A percentile compares a stretch with the other conserved stretches of the same genome.
Evolutionary conservation across 2,888 invertebrate species (phyloP).

Genomic region (Drosophila mimetica): DNA sequence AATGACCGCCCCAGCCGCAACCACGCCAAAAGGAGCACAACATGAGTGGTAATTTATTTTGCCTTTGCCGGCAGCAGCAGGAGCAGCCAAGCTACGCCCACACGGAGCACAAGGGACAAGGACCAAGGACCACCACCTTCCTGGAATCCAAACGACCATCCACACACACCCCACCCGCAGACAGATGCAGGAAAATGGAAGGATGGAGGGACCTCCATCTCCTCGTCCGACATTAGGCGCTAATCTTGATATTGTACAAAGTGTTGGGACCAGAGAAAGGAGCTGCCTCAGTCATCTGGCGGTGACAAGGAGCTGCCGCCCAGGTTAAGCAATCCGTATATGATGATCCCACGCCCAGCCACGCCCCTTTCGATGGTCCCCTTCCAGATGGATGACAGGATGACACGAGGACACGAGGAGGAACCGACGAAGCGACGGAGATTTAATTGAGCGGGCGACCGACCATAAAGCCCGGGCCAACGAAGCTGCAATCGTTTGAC

Average conservation of each 20-base stretch:
- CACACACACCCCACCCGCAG: neutral
- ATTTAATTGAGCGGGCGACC: constrained; percentile 84
- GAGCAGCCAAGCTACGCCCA: constrained; percentile 45
- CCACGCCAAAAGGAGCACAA: constrained; percentile 31
- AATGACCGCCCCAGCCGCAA: constrained; percentile 40
- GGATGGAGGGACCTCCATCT: neutral
- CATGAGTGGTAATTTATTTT: constrained; percentile 81
- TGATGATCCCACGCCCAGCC: constrained; percentile 2
- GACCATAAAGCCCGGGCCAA: constrained; percentile 82
- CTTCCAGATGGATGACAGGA: constrained; percentile 12
- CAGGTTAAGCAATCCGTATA: constrained; percentile 50
- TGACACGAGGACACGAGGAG: neutral
- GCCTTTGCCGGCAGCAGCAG: constrained; percentile 47
- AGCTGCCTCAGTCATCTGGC: constrained; percentile 52
- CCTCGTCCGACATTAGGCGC: constrained; percentile 58
- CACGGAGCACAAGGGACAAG: constrained; percentile 25
- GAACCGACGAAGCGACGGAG: constrained; percentile 60
- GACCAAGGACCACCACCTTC: neutral
- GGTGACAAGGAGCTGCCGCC: constrained; percentile 62
- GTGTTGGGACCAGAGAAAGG: neutral
- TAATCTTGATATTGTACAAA: constrained; percentile 65
- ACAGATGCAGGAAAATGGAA: neutral
- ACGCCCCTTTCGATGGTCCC: constrained; percentile 8
- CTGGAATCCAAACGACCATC: constrained; percentile 3
- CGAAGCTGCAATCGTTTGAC: constrained; percentile 83